phyloP scores from a whole-genome alignment of 1,140 invertebrate species.

The Heliconius nattereri region DNA sequence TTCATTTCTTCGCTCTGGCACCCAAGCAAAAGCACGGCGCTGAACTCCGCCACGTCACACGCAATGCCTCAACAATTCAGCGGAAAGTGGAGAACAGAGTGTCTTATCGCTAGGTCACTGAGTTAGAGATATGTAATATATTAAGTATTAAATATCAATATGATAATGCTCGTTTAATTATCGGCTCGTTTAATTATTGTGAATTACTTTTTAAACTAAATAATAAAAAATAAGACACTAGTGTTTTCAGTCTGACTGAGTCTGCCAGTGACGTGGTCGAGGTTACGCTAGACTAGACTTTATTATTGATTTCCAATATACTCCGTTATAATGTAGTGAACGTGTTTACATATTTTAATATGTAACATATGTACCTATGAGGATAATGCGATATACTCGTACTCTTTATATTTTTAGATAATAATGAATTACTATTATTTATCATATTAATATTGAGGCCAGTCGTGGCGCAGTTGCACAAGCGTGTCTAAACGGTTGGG shows the following conservation, averaged over 20 bases:
- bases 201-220: not conserved
- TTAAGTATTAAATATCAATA: no score
- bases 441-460: not conserved
- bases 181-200: no score
- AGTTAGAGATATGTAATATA: no score
- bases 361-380: not conserved
- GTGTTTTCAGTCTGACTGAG: not conserved
- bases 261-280: not conserved
- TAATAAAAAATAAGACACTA: not conserved
- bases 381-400: not conserved
- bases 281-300: constrained; percentile 20
- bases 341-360: not conserved
- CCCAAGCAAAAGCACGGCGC: no score
- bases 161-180: no score
- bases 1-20: no score
- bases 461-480: no score
- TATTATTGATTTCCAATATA: constrained; percentile 22
- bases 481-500: no score
- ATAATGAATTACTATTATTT: not conserved
- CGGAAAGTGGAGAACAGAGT: no score
- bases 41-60: no score
- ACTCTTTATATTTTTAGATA: not conserved
- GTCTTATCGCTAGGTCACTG: no score
- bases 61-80: no score
- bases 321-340: not conserved